Evolutionary conservation across 2,888 invertebrate genomes (phyloP).

Genomic region (Selenia dentaria): DNA sequence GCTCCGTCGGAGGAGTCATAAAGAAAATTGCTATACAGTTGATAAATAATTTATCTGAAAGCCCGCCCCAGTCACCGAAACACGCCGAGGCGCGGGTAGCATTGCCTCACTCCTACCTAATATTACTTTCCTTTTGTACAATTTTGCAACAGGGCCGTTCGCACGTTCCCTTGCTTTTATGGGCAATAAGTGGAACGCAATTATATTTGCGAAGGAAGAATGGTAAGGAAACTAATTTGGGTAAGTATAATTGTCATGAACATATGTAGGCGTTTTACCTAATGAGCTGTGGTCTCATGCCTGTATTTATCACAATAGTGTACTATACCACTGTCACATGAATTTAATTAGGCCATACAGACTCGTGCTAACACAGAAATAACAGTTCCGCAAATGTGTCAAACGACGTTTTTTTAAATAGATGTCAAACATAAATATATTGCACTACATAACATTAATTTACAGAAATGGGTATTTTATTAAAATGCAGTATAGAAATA

Average conservation of each 20-base stretch:
- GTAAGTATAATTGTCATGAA: slow-evolving; percentile 63
- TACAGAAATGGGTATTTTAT: too few species aligned
- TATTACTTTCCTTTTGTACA: slow-evolving; percentile 84
- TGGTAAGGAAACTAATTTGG: slow-evolving; percentile 81
- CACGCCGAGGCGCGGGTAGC: slow-evolving; percentile 61
- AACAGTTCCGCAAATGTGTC: too few species aligned
- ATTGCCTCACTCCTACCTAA: slow-evolving; percentile 76
- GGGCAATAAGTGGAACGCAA: slow-evolving; percentile 84
- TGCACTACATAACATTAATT: too few species aligned
- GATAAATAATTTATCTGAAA: slow-evolving; percentile 85
- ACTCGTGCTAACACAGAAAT: too few species aligned
- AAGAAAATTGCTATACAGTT: slow-evolving; percentile 85
- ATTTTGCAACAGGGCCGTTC: slow-evolving; percentile 82
- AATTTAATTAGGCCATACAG: too few species aligned
- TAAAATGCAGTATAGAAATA: too few species aligned
- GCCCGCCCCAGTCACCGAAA: slow-evolving; percentile 83
- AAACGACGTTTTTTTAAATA: too few species aligned
- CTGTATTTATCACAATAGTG: slow-evolving; percentile 14
- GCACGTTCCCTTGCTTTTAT: slow-evolving; percentile 83
- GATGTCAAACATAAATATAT: too few species aligned
- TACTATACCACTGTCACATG: too few species aligned
- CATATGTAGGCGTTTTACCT: slow-evolving; percentile 20
- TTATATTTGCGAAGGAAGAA: slow-evolving; percentile 82
- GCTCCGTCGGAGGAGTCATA: slow-evolving; percentile 84
- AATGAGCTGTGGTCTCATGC: slow-evolving; percentile 17